Evolutionary conservation across 2,113 vertebrate species (phyloP), one percentile per base, ranked within the genome.

Genomic region (Chrysochloris asiatica): DNA sequence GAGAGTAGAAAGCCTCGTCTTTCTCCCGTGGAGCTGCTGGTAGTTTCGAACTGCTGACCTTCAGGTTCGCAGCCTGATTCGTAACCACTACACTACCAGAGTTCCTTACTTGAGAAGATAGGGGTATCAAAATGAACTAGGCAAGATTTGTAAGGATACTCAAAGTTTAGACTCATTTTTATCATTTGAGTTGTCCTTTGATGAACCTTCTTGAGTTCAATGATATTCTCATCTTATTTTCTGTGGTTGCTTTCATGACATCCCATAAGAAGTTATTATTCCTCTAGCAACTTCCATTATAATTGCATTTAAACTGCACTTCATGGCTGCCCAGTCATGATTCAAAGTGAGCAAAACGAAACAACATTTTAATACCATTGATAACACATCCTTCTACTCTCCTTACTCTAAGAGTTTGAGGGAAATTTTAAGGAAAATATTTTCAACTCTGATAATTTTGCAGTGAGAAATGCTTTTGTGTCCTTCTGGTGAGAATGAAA

Each of bases 121-220:
- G n/a, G n/a, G n/a, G n/a, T n/a, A n/a, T n/a, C 50, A 72, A 83
- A 75, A 87, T 87, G 56, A 83, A 24, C 50, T 43, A 33, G n/a
- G 47, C 21, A 80, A 47, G 8, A 13, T 21, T 36, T 65, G 86
- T 67, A 81, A 88, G 48, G 78, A 47, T 8, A 54, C 3, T 26
- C 17, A 48, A 45, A 45, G 38, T 28, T 81, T n/a, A 65, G 54
- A 56, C 3, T 8, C 9, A 87, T n/a, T 93, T 56, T 26, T 36
- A 63, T 36, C 4, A n/a, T 78, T 95, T 94, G 93, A 43, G 33
- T 43, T 93, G 65, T 76, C 75, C 45, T 96, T 65, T 93, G 45
- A n/a, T 87, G 26, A 76, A 79, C 12, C 4, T 83, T 88, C 86
- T 71, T 61, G 43, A 33, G 91, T 95, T 92, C 73, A 91, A 2